Evolutionary conservation across 92 coral and sea anemone species (phyloP).

Genomic region (Parazoanthus darwini): DNA sequence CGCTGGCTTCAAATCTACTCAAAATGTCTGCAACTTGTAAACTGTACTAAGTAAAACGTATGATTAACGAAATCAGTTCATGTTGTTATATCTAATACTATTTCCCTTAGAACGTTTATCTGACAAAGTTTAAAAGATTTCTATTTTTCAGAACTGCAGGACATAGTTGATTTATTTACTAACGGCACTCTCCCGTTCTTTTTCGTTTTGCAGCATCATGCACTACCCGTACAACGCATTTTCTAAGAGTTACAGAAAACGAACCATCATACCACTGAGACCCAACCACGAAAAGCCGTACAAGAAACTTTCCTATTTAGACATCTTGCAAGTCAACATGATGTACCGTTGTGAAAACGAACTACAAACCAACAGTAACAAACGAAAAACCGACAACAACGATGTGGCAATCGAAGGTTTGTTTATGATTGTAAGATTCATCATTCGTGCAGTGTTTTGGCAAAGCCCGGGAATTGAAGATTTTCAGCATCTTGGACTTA

Average conservation of each 20-base stretch:
- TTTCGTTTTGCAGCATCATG: constrained; percentile 71
- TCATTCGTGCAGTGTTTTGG: neutral
- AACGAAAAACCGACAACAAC: neutral
- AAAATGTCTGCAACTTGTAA: too few species aligned
- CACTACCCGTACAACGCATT: constrained; percentile 87
- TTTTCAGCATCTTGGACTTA: too few species aligned
- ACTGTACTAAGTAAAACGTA: too few species aligned
- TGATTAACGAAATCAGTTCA: too few species aligned
- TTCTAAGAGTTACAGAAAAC: constrained; percentile 54
- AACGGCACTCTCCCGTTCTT: neutral
- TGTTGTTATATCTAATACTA: too few species aligned
- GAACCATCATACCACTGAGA: constrained; percentile 67
- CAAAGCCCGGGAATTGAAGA: neutral
- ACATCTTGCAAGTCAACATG: constrained; percentile 67
- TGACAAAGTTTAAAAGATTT: too few species aligned
- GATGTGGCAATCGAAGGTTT: constrained; percentile 1
- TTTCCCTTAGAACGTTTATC: too few species aligned
- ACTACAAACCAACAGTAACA: neutral
- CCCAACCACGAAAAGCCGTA: constrained; percentile 76
- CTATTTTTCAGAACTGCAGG: too few species aligned
- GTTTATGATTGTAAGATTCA: neutral
- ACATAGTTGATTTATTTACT: neutral
- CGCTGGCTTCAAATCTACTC: too few species aligned
- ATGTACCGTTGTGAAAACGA: constrained; percentile 75
- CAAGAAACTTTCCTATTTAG: constrained; percentile 68